Evolutionary conservation across 2,113 vertebrate species (phyloP).

Genomic region (Muscicapa adusta): DNA sequence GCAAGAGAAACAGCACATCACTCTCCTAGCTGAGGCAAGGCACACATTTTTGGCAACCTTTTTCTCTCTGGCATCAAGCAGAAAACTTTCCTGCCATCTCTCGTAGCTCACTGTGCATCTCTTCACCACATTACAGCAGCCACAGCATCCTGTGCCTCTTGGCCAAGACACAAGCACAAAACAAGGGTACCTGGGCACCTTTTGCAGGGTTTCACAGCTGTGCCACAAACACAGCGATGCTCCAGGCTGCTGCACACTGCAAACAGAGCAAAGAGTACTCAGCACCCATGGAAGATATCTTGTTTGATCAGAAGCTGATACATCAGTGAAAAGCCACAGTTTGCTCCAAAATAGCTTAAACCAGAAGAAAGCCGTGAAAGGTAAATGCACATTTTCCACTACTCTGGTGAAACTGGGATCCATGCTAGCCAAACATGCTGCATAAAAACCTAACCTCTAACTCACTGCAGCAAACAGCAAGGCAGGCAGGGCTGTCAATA

Average conservation of each 20-base stretch:
- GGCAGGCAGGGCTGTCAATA: rapidly evolving
- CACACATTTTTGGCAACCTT: neutral
- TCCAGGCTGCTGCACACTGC: rapidly evolving
- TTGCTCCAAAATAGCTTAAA: neutral
- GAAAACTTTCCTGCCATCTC: neutral
- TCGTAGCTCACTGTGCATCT: neutral
- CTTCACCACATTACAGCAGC: neutral
- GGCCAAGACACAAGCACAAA: neutral
- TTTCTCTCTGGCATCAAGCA: neutral
- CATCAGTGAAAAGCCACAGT: neutral
- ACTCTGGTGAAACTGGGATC: neutral
- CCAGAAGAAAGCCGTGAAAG: neutral
- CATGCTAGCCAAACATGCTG: rapidly evolving
- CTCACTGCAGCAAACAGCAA: neutral
- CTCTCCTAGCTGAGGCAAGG: neutral
- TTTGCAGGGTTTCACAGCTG: neutral
- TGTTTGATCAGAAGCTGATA: neutral
- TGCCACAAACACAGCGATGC: neutral
- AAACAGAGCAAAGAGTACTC: neutral
- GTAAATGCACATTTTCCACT: neutral
- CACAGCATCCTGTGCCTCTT: neutral
- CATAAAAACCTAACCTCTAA: neutral
- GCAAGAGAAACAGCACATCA: neutral
- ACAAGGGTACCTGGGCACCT: neutral
- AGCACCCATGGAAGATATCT: neutral